These are phyloP conservation scores for Clusia tigrina DNA, from an alignment of 2,888 invertebrate species.

Conservation along the genomic window DNA sequence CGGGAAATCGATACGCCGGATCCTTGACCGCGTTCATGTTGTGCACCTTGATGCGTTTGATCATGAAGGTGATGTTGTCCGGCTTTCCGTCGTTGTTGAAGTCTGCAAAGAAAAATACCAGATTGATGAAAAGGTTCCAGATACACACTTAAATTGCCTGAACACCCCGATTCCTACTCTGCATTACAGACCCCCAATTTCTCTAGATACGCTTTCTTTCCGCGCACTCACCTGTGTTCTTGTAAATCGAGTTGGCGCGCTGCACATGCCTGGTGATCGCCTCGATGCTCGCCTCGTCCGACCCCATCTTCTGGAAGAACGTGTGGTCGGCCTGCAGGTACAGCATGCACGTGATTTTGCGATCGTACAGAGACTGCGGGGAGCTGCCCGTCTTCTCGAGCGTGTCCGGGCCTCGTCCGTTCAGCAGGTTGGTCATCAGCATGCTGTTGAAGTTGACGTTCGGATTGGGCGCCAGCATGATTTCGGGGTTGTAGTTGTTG, in stretches of 20 bases:
- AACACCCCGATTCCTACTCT: too few relatives aligned
- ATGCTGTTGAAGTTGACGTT: conserved; percentile 60
- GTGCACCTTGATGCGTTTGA: conserved; percentile 94
- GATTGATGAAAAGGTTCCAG: too few relatives aligned
- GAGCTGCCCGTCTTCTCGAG: conserved; percentile 47
- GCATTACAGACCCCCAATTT: too few relatives aligned
- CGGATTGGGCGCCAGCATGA: conserved; percentile 60
- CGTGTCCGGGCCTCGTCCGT: conserved; percentile 45
- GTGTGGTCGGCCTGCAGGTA: conserved; percentile 96
- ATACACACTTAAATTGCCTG: too few relatives aligned
- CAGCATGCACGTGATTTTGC: conserved; percentile 92
- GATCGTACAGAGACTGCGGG: conserved; percentile 68
- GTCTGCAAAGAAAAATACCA: conserved; percentile 68
- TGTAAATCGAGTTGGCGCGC: conserved; percentile 88
- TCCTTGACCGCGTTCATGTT: conserved; percentile 85
- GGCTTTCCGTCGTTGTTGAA: conserved; percentile 92
- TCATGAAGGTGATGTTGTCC: conserved; percentile 95
- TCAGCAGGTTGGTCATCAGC: conserved; percentile 58
- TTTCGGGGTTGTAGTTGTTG: conserved; percentile 67
- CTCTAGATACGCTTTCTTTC: too few relatives aligned
- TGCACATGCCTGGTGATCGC: conserved; percentile 95
- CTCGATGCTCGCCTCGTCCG: conserved; percentile 93
- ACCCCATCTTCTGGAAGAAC: conserved; percentile 93
- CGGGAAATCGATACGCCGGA: conserved; percentile 87
- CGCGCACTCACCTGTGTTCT: conserved; percentile 75